Conservation (phyloP, 2,888 invertebrate species). For the Platypus cylindrus region DNA sequence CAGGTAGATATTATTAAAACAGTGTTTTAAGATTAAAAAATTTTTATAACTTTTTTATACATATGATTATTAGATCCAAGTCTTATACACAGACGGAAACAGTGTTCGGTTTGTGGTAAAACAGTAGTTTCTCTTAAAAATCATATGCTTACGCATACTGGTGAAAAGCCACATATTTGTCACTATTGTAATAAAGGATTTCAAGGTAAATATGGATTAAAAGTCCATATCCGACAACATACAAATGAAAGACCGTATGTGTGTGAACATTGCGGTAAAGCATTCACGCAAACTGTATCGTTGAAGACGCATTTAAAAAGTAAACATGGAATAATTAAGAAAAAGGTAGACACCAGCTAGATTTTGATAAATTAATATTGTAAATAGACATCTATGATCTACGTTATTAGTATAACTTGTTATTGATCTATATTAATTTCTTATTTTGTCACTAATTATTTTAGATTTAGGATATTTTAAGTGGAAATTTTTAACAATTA, state of each 20-base stretch:
- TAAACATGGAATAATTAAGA: too few species aligned
- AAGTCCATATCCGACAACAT: conserved; percentile 24
- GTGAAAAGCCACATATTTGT: conserved; percentile 25
- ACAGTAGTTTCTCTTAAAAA: conserved; percentile 23
- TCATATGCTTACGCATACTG: conserved; percentile 26
- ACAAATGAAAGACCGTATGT: conserved; percentile 27
- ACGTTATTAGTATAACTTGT: too few species aligned
- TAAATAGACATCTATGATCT: too few species aligned
- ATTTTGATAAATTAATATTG: too few species aligned
- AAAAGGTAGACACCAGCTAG: too few species aligned
- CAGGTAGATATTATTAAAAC: conserved; percentile 14
- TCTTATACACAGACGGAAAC: too few species aligned
- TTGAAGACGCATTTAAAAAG: conserved; percentile 24
- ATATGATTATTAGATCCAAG: conserved; percentile 25
- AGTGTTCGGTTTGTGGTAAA: conserved; percentile 26
- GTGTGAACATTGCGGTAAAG: conserved; percentile 17
- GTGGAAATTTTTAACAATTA: too few species aligned
- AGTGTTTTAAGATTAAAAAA: not conserved
- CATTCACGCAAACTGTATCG: conserved; percentile 26
- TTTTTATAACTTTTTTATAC: conserved; percentile 10
- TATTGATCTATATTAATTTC: too few species aligned
- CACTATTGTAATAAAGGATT: conserved; percentile 24
- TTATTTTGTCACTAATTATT: too few species aligned
- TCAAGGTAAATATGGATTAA: conserved; percentile 24
- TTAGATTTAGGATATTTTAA: too few species aligned